phyloP scores from a whole-genome alignment of 2,888 invertebrate species.

The Cyrtodaria siliqua region DNA sequence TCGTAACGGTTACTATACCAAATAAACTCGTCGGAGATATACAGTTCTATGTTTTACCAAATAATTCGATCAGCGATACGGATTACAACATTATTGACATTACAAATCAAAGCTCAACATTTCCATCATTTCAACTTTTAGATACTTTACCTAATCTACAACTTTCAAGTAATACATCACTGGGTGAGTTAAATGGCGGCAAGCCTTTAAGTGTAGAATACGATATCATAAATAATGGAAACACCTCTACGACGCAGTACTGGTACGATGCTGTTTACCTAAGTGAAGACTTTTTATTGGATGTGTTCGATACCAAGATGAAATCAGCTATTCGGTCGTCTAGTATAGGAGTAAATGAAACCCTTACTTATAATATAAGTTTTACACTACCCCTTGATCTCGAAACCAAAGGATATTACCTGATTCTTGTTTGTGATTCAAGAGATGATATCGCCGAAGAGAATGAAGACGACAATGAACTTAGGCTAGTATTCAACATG shows the following conservation, averaged over 20 bases:
- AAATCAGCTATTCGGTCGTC: conserved; percentile 2
- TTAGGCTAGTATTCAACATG: conserved; percentile 12
- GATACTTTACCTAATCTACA: conserved; percentile 22
- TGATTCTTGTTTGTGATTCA: conserved; percentile 37
- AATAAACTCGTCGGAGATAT: conserved; percentile 4
- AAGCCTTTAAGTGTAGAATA: conserved; percentile 35
- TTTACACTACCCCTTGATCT: conserved; percentile 40
- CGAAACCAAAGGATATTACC: conserved; percentile 34
- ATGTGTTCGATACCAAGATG: conserved; percentile 46
- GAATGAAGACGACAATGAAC: conserved; percentile 44
- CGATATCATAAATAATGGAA: conserved; percentile 33
- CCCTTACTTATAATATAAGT: background rate
- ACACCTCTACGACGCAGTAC: background rate
- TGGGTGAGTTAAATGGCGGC: conserved; percentile 22
- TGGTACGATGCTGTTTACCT: conserved; percentile 42
- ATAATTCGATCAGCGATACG: too few relatives aligned
- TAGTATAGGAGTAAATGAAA: conserved; percentile 9
- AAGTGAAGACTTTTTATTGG: conserved; percentile 38
- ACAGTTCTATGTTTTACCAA: conserved; percentile 24
- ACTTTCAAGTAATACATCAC: background rate
- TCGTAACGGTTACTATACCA: conserved; percentile 23
- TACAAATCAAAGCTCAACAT: too few relatives aligned
- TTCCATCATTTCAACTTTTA: background rate
- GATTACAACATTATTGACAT: too few relatives aligned
- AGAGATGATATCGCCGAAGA: conserved; percentile 38